Base-by-base conservation (phyloP, 2,888 invertebrate species). In the Idaea aversata region DNA sequence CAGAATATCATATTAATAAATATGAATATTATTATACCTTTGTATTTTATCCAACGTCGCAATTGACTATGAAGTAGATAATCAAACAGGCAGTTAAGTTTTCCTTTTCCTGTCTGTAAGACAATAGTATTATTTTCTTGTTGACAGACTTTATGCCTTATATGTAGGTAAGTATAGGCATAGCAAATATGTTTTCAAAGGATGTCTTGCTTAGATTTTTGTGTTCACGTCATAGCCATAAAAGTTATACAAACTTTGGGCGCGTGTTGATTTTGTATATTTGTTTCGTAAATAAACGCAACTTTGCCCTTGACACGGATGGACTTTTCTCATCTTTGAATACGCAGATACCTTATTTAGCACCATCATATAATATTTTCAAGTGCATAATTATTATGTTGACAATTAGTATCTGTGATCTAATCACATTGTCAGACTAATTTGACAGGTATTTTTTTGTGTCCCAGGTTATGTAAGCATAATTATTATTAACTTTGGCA, bases 241-340 rank as follows among this genome's bases (percentile, higher is more conserved):
- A 47, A 47, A 47, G 47, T 47, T 47, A 47, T 47, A 13, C 47
- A 47, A 47, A 47, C 47, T 47, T 47, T 6, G 10, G 13, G 10
- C 13, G 47, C 13, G 13, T 47, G 47, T 47, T 47, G 47, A 47
- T 47, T 47, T 47, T 47, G 47, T 47, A 10, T 47, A 47, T 47
- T 63, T 60, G 69, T 77, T 79, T 78, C 77, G 75, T 74, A 77
- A 80, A 73, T 78, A 75, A 72, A 78, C 77, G 74, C 66, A 68
- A 68, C 71, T 67, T 34, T 70, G 72, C 64, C 84, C 83, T 80
- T 82, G 81, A 77, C 83, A 79, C 67, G 63, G 70, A 79, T 80
- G 69, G 63, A 63, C 62, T 61, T 62, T 61, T 61, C 13, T 64
- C 35, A 66, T 62, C 47, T 36, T 16, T 66, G 38, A 34, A 4